A percentile compares a stretch with the other conserved stretches of the same genome.
Conservation (phyloP, 2,888 invertebrate species). For the Zelleria hepariella region DNA sequence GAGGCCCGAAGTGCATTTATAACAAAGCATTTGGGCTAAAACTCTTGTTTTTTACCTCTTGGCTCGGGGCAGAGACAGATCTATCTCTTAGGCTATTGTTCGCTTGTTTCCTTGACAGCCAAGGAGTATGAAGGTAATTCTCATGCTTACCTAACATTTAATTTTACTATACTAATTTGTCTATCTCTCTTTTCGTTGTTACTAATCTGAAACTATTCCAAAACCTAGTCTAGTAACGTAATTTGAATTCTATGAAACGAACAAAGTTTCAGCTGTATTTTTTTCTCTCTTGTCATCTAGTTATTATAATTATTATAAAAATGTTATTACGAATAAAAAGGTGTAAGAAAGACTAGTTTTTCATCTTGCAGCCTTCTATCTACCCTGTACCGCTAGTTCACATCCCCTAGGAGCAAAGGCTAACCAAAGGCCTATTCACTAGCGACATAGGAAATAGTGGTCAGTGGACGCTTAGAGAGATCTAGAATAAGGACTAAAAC, state of each 20-base stretch:
- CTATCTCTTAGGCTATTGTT: too few relatives aligned
- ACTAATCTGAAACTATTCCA: too few relatives aligned
- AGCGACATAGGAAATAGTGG: background rate
- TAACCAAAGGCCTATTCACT: background rate
- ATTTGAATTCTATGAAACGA: background rate
- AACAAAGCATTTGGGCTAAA: background rate
- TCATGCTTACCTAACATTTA: too few relatives aligned
- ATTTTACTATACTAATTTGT: too few relatives aligned
- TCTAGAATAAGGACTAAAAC: too few relatives aligned
- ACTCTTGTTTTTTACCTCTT: background rate
- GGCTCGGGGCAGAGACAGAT: too few relatives aligned
- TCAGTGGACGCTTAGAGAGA: too few relatives aligned
- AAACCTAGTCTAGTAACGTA: background rate
- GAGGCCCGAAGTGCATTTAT: background rate
- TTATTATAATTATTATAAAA: background rate
- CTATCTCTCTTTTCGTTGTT: background rate
- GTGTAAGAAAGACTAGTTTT: background rate
- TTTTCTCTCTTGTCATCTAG: background rate
- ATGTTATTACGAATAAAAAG: background rate
- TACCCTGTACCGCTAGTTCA: too few relatives aligned
- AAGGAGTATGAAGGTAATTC: too few relatives aligned
- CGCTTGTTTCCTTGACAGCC: too few relatives aligned
- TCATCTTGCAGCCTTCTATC: too few relatives aligned
- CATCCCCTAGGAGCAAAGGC: background rate
- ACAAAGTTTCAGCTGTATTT: background rate